phyloP scores from a whole-genome alignment of 2,888 invertebrate species.

The Cephus nigrinus region DNA sequence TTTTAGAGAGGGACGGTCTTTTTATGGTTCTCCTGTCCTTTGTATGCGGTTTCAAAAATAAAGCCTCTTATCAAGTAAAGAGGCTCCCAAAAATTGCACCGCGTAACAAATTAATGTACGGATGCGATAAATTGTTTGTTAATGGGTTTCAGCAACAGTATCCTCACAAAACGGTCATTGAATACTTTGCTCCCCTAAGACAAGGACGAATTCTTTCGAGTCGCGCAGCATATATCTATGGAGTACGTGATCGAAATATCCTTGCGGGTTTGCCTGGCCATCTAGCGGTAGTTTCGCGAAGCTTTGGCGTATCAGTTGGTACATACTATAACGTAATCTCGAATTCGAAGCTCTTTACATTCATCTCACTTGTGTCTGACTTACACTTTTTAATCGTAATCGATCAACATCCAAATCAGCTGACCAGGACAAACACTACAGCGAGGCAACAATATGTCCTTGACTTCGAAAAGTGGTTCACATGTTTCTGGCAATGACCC shows the following conservation, averaged over 20 bases:
- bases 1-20: fast-evolving
- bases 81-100: conserved; percentile 85
- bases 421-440: neutral
- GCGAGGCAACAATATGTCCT: neutral
- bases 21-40: neutral
- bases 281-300: conserved; percentile 28
- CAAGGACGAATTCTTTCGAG: conserved; percentile 71
- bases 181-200: conserved; percentile 88
- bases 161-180: conserved; percentile 88
- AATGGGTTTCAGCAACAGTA: conserved; percentile 85
- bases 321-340: neutral
- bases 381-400: neutral
- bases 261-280: conserved; percentile 43
- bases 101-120: conserved; percentile 67
- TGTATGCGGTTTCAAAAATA: neutral
- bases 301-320: neutral
- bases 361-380: neutral
- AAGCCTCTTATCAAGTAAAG: conserved; percentile 74
- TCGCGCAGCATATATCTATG: conserved; percentile 10
- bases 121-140: conserved; percentile 70
- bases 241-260: conserved; percentile 15
- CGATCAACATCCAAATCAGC: neutral
- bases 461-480: neutral
- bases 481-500: neutral
- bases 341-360: neutral